Evolutionary conservation across 1,140 invertebrate species (phyloP), one percentile per base, ranked within the genome.

Genomic region (Aplysia californica): DNA sequence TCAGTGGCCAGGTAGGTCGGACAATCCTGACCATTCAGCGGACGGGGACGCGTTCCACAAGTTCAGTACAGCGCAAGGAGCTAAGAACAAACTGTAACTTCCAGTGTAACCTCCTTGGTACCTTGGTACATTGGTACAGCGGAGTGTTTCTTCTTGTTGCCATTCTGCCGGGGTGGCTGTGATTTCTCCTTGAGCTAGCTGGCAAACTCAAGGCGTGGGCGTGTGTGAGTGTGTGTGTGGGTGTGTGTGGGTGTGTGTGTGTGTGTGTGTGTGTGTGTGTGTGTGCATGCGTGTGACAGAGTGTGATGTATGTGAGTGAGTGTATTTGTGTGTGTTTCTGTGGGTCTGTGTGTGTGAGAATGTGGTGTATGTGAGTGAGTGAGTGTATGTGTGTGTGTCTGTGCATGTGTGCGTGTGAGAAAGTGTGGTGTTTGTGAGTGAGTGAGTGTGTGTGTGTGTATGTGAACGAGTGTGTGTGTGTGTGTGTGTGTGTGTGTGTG

Each of bases 391-490:
- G 3, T 38, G 67, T 56, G 44, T 71, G 39, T 26, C 21, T 26
- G 41, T 50, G 41, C n/a, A 15, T 31, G 69, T 50, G 39, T 23
- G 41, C 31, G 70, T 26, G 70, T 35, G 44, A 6, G 23, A 20
- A 56, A 35, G 55, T 72, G 70, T 56, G 21, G 29, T 58, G 0
- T 26, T 0, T 59, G 70, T 56, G 70, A n/a, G 44, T 58, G 70
- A 58, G 44, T 39, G 26, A n/a, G 70, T 35, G 70, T 58, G 70
- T 56, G 44, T 56, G 70, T 72, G 23, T 72, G 70, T 33, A n/a
- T n/a, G n/a, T n/a, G n/a, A n/a, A n/a, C n/a, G n/a, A n/a, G n/a
- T n/a, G n/a, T n/a, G n/a, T n/a, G 70, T 29, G 70, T 23, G 44
- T 6, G 70, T 39, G n/a, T 5, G 44, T 72, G 70, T 29, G 70